phyloP scores from a whole-genome alignment of 2,113 vertebrate genomes.

The Cariama cristata region DNA sequence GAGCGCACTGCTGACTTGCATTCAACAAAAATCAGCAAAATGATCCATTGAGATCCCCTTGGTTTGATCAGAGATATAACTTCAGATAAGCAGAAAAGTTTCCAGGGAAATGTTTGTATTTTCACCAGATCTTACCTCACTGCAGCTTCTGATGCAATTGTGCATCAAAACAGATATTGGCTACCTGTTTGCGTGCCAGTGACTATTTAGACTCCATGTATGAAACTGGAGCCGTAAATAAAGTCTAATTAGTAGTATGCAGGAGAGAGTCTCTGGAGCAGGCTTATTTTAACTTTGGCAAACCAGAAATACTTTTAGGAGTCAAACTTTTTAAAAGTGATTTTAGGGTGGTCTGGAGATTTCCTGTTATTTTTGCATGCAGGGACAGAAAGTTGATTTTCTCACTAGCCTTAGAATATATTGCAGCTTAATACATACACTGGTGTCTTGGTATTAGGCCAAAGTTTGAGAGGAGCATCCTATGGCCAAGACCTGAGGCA shows the following conservation, averaged over 20 bases:
- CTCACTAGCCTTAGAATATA: not conserved
- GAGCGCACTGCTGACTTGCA: accelerated
- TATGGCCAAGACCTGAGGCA: not conserved
- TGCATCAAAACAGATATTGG: not conserved
- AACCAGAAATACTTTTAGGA: not conserved
- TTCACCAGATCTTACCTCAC: not conserved
- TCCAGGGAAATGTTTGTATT: not conserved
- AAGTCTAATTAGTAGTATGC: not conserved
- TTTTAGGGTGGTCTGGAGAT: not conserved
- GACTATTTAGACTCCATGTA: not conserved
- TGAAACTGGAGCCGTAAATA: not conserved
- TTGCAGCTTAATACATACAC: not conserved
- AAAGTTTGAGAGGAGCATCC: not conserved
- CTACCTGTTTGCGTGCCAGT: not conserved
- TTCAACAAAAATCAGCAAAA: not conserved
- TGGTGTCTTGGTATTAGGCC: not conserved
- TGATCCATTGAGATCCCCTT: not conserved
- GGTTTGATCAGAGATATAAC: not conserved
- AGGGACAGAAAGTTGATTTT: not conserved
- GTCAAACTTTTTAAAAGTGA: not conserved
- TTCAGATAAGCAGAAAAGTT: not conserved
- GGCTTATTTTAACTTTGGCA: not conserved
- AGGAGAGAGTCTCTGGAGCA: not conserved
- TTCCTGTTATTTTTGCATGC: not conserved
- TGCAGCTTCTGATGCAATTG: not conserved